phyloP scores from a whole-genome alignment of 1,140 invertebrate genomes.

The Drosophila bocqueti region DNA sequence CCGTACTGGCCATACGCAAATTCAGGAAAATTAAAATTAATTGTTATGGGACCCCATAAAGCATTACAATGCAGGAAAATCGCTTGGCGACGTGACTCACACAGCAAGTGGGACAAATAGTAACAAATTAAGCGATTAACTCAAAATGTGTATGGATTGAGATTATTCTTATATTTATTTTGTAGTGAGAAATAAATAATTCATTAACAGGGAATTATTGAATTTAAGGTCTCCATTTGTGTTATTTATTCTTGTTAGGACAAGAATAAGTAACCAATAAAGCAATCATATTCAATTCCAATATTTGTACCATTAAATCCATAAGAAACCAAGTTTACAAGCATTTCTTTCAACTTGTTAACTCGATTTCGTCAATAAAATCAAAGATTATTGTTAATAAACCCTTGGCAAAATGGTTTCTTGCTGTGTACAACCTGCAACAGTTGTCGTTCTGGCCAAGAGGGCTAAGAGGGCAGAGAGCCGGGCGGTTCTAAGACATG shows the following conservation, averaged over 20 bases:
- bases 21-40: slow-evolving; percentile 71
- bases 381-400: background rate
- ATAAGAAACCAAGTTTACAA: background rate
- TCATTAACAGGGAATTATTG: background rate
- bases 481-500: slow-evolving; percentile 1
- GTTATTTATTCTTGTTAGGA: too few relatives aligned
- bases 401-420: background rate
- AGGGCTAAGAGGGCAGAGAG: background rate
- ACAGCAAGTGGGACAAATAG: slow-evolving; percentile 28
- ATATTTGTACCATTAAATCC: too few relatives aligned
- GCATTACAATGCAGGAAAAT: slow-evolving; percentile 59
- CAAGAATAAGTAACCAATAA: too few relatives aligned
- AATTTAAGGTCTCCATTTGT: too few relatives aligned
- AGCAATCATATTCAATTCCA: too few relatives aligned
- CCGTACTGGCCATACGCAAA: slow-evolving; percentile 42
- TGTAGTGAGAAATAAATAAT: background rate
- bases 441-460: slow-evolving; percentile 34
- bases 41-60: slow-evolving; percentile 74
- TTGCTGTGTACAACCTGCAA: slow-evolving; percentile 37
- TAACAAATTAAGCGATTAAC: slow-evolving; percentile 4
- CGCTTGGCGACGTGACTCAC: slow-evolving; percentile 33
- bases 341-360: background rate
- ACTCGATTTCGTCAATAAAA: background rate
- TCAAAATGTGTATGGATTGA: background rate
- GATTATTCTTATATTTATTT: background rate